phyloP scores from a whole-genome alignment of 2,888 invertebrate genomes.

The Cataglyphis albicans region DNA sequence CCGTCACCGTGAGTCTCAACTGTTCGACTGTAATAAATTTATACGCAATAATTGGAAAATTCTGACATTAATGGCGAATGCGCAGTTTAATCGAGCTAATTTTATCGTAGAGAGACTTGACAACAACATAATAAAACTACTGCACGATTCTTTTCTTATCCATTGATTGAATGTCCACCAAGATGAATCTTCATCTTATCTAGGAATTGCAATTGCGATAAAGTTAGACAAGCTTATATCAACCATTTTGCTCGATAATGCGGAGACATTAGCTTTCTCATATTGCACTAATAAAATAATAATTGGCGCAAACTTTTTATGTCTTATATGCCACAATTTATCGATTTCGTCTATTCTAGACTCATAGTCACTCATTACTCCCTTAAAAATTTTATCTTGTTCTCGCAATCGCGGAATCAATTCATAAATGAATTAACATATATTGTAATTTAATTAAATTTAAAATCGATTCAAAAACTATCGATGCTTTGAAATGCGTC shows the following conservation, averaged over 20 bases:
- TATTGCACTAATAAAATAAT: neutral
- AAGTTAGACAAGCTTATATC: constrained; percentile 16
- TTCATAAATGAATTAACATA: too few species aligned
- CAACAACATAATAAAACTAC: neutral
- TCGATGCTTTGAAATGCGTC: neutral
- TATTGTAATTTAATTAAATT: too few species aligned
- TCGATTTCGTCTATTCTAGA: neutral
- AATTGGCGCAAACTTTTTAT: neutral
- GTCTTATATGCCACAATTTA: neutral
- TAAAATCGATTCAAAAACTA: neutral
- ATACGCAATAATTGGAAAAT: neutral
- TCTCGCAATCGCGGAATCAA: neutral
- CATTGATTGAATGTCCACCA: neutral
- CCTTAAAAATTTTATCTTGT: neutral
- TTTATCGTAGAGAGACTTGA: neutral
- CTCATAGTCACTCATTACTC: neutral
- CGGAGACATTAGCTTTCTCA: neutral
- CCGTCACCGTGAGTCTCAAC: constrained; percentile 87
- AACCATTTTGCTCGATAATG: neutral
- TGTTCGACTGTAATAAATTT: constrained; percentile 86
- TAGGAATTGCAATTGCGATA: neutral
- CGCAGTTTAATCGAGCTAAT: neutral
- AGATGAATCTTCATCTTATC: constrained; percentile 2
- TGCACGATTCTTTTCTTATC: neutral
- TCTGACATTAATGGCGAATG: neutral